Evolutionary conservation across 2,113 vertebrate genomes (phyloP).

Genomic region (Macheiramphus alcinus): DNA sequence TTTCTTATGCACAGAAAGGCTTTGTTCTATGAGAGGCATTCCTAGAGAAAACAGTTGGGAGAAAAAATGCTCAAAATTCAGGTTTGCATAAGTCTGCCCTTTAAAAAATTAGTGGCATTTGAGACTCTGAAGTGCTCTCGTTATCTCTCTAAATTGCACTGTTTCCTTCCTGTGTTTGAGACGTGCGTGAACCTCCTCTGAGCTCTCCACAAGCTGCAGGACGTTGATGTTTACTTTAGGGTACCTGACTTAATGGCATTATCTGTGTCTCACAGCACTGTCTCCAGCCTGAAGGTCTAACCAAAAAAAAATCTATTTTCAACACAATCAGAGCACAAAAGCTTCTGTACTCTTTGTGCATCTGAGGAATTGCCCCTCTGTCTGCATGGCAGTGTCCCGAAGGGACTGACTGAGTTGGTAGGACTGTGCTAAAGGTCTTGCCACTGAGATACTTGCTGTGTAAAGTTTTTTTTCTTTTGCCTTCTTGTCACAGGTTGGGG

Average conservation of each 20-base stretch:
- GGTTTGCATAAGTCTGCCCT: neutral
- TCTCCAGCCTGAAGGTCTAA: neutral
- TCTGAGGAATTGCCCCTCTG: neutral
- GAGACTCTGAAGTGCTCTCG: neutral
- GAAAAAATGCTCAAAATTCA: neutral
- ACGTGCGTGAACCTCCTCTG: neutral
- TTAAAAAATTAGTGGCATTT: neutral
- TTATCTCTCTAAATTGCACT: neutral
- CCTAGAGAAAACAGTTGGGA: neutral
- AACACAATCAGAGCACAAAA: neutral
- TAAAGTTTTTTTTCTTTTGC: neutral
- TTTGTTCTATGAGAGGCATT: neutral
- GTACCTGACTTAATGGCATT: neutral
- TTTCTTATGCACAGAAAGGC: neutral
- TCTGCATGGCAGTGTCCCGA: neutral
- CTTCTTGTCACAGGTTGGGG: neutral
- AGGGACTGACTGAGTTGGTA: neutral
- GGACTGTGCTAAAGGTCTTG: neutral
- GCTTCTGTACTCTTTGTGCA: neutral
- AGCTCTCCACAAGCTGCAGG: neutral
- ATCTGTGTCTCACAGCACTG: neutral
- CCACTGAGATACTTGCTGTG: neutral
- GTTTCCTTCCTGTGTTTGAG: neutral
- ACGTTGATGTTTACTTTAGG: neutral
- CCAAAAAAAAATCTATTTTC: neutral